Conservation (phyloP, 2,888 invertebrate species). For the Ceramica pisi region DNA sequence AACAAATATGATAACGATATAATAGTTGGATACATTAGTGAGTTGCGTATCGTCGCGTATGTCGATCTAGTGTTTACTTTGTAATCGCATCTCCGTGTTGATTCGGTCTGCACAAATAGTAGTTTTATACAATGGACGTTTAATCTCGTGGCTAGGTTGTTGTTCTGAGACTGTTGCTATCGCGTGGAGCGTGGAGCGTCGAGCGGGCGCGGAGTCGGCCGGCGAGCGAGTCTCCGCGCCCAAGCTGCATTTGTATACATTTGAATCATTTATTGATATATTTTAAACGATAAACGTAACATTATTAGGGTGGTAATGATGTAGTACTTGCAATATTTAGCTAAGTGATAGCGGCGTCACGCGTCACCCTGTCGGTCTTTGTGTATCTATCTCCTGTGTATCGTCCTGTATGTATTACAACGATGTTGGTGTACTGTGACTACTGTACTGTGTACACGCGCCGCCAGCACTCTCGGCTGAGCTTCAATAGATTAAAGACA, state of each 20-base stretch:
- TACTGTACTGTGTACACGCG: slow-evolving; percentile 80
- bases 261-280: slow-evolving; percentile 82
- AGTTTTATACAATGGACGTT: slow-evolving; percentile 78
- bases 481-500: slow-evolving; percentile 70
- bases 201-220: slow-evolving; percentile 31
- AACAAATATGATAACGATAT: slow-evolving; percentile 66
- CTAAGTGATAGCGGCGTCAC: slow-evolving; percentile 83
- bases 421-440: slow-evolving; percentile 78
- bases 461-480: slow-evolving; percentile 54
- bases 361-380: slow-evolving; percentile 79
- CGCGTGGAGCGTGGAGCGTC: slow-evolving; percentile 43
- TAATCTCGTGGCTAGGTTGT: slow-evolving; percentile 75
- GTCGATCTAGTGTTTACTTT: slow-evolving; percentile 71
- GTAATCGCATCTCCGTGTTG: slow-evolving; percentile 71
- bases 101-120: slow-evolving; percentile 83
- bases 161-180: slow-evolving; percentile 73
- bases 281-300: slow-evolving; percentile 79
- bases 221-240: slow-evolving; percentile 74
- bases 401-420: slow-evolving; percentile 77
- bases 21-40: slow-evolving; percentile 74
- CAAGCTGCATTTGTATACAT: slow-evolving; percentile 80
- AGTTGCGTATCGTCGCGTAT: slow-evolving; percentile 73
- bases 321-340: slow-evolving; percentile 89
- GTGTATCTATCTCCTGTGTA: slow-evolving; percentile 75
- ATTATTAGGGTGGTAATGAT: slow-evolving; percentile 85